A percentile compares a stretch with the other conserved stretches of the same genome.
Conservation (phyloP, 2,888 invertebrate species). For the Drosophila quinaria region DNA sequence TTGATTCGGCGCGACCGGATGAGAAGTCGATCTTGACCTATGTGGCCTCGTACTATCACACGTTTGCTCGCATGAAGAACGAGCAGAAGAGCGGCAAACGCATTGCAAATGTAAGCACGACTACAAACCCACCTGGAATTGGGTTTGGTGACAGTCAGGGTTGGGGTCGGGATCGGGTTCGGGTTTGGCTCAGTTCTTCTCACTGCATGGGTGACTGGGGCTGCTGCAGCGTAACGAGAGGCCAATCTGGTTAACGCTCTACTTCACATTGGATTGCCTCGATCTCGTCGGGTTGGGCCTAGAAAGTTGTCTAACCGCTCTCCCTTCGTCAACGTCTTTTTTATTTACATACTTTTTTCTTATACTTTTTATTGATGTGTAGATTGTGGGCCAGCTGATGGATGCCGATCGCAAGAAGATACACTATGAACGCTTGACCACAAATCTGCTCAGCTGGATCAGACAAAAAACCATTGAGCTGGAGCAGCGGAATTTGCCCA, state of each 20-base stretch:
- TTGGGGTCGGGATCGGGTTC: slow-evolving; percentile 17
- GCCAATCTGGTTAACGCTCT: slow-evolving; percentile 76
- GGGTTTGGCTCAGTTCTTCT: slow-evolving; percentile 5
- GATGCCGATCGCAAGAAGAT: slow-evolving; percentile 96
- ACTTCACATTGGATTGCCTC: slow-evolving; percentile 65
- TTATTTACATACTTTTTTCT: not conserved
- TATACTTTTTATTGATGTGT: slow-evolving; percentile 30
- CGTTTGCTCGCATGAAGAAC: slow-evolving; percentile 99
- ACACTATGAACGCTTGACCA: slow-evolving; percentile 94
- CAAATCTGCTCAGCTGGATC: slow-evolving; percentile 97
- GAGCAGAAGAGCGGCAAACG: slow-evolving; percentile 98
- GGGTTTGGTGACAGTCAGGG: slow-evolving; percentile 50
- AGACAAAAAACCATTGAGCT: slow-evolving; percentile 92
- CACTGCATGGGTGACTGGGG: slow-evolving; percentile 50
- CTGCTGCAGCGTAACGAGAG: slow-evolving; percentile 76
- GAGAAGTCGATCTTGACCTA: slow-evolving; percentile 99
- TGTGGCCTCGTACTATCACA: slow-evolving; percentile 99
- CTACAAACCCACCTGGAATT: slow-evolving; percentile 40
- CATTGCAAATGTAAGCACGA: slow-evolving; percentile 94
- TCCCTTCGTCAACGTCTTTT: slow-evolving; percentile 25
- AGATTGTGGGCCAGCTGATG: slow-evolving; percentile 98
- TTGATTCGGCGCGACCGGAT: slow-evolving; percentile 97
- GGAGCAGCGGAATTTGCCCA: slow-evolving; percentile 95
- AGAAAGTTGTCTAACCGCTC: slow-evolving; percentile 67
- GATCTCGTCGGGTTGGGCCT: slow-evolving; percentile 55